Base-by-base conservation (phyloP, 2,888 invertebrate genomes). In the Mythimna loreyi region DNA sequence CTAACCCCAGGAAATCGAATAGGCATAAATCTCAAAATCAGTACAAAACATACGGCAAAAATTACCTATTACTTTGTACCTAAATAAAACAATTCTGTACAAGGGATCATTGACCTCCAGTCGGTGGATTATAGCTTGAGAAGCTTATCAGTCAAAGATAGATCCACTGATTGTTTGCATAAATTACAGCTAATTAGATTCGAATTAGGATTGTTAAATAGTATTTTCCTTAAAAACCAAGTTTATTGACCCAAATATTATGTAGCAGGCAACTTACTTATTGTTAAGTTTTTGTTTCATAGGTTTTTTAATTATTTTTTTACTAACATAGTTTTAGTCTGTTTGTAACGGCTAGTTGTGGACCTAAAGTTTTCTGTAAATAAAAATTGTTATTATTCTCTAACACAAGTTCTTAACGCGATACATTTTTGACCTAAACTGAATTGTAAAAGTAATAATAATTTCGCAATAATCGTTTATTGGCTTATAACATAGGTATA, bases 111-210 rank as follows among this genome's bases (percentile, higher is more conserved):
- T 53, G 67, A 62, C 71, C 72, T 71, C 21, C 25, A 58, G 63
- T 50, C 66, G 23, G n/a, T 16, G 36, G 59, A 82, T 64, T 75
- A 67, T 19, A 50, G 64, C 52, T 55, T 67, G 30, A 66, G 49
- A 75, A 59, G 61, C 72, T 80, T 80, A 80, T 80, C 83, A 67
- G 83, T 69, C 67, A 80, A 82, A 83, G 75, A 79, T 75, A 82
- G 47, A 68, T 80, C 28, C 40, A 6, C 59, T 62, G 80, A 80
- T 83, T 60, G 64, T 67, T 66, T 45, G 71, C 64, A 75, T 80
- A 75, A 75, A 83, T 80, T 72, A 69, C 36, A 50, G 45, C 50
- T 67, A 83, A 83, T 83, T 83, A 75, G 50, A 49, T 47, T 7
- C n/a, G 9, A 50, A 71, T 60, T n/a, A 33, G 43, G 11, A 68